These are phyloP conservation scores for Pelobates cultripes DNA, from an alignment of 2,797 vertebrate species.

Conservation along the genomic window DNA sequence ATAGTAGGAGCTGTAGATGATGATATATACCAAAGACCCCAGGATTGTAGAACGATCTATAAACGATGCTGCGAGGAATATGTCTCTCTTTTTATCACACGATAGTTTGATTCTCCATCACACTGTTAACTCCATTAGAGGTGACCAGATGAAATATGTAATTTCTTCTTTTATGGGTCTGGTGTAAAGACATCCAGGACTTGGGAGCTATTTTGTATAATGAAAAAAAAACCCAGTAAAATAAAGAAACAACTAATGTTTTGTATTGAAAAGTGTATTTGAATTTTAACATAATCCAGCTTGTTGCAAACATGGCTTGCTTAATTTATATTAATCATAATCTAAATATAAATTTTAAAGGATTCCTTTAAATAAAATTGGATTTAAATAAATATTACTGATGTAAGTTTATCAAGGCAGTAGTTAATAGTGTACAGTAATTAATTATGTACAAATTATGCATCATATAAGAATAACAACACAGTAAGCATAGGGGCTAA, in stretches of 20 bases:
- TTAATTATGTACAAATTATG: no score
- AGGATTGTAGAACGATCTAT: not conserved
- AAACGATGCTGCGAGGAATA: slow-evolving; percentile 29
- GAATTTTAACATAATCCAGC: no score
- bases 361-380: no score
- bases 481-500: no score
- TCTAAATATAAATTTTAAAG: no score
- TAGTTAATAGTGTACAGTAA: no score
- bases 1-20: slow-evolving; percentile 19
- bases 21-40: slow-evolving; percentile 24
- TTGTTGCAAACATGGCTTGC: no score
- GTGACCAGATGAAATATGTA: not conserved
- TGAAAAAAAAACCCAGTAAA: not conserved
- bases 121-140: not conserved
- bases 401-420: no score
- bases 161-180: not conserved
- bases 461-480: no score
- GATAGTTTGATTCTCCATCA: not conserved
- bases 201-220: not conserved
- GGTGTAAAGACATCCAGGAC: not conserved
- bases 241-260: not conserved
- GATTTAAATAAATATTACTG: no score
- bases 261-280: no score
- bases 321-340: no score
- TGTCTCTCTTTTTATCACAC: not conserved